Evolutionary conservation across 1,140 invertebrate genomes (phyloP).

Genomic region (Trichogramma pretiosum): DNA sequence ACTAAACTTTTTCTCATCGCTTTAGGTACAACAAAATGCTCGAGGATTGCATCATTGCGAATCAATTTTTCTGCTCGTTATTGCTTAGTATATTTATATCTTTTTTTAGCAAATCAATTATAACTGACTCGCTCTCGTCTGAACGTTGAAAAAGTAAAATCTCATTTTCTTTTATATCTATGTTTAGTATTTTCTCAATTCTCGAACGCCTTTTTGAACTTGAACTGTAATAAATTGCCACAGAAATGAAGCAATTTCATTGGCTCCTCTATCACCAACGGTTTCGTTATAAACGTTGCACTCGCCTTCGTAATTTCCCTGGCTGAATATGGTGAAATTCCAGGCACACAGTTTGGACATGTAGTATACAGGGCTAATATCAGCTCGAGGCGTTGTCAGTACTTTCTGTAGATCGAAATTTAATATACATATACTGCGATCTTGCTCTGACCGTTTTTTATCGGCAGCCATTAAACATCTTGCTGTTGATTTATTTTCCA

Average conservation of each 20-base stretch:
- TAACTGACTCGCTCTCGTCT: too few relatives aligned
- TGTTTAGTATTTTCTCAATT: too few relatives aligned
- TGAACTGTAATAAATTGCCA: too few relatives aligned
- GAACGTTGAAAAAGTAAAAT: too few relatives aligned
- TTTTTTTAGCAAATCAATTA: too few relatives aligned
- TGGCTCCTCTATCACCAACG: background rate
- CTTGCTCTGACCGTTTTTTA: background rate
- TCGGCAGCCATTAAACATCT: background rate
- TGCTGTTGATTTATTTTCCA: background rate
- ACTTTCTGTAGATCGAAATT: constrained; percentile 5
- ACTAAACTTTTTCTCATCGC: background rate
- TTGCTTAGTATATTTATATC: too few relatives aligned
- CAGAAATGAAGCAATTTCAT: background rate
- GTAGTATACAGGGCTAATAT: constrained; percentile 1
- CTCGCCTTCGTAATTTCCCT: background rate
- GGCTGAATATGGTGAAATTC: constrained; percentile 2
- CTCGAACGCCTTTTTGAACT: too few relatives aligned
- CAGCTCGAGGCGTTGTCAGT: background rate
- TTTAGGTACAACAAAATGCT: background rate
- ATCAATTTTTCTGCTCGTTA: too few relatives aligned
- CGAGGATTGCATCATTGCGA: too few relatives aligned
- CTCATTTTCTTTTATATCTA: too few relatives aligned
- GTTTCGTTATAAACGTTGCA: constrained; percentile 24
- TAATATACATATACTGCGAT: background rate
- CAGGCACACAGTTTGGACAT: background rate